Base-by-base conservation (phyloP, 2,113 vertebrate genomes). In the Gracilinanus agilis region DNA sequence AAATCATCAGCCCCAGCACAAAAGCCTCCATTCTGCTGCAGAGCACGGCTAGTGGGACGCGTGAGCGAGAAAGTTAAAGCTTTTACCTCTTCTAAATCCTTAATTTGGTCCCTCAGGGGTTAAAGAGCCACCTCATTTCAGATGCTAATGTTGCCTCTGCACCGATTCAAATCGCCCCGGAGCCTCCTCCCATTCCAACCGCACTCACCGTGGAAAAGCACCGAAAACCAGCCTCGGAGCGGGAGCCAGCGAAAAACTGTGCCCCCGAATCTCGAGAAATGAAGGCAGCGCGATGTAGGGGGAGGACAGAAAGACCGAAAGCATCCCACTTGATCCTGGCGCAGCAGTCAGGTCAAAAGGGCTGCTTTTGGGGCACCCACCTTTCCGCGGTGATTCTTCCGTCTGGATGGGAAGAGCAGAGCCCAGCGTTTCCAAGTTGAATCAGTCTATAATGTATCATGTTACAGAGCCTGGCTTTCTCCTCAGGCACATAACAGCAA, bases 381-480 rank as follows among this genome's bases (percentile, higher is more conserved):
- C 98, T 97, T 95, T 97, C 98, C 98, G 98, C 90, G 98, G 98
- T 98, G 98, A 97, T 94, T 83, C 98, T 96, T 96, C 93, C 97
- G 96, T 96, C 97, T 97, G 98, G 96, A 96, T 94, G 98, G 96
- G 98, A 98, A 98, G 97, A 98, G 98, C 98, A 97, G 98, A 98
- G 97, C 98, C 98, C 97, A 96, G 98, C 98, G 97, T 98, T 90
- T 97, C 98, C 98, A 98, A 99, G 98, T 98, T 98, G 98, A 98
- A 98, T 93, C 96, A 98, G 99, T 99, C 99, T 98, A 98, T 98
- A 98, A 98, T 98, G 99, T 98, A 98, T 99, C 99, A 97, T 98
- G 98, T 99, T 99, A 98, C 99, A 98, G 98, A 98, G 99, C 98
- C 99, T 98, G 99, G 98, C 98, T 94, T 95, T 95, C 97, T 98